Evolutionary conservation across 37 sponge, comb jelly and placozoan species (phyloP).

Genomic region (Amphimedon queenslandica): DNA sequence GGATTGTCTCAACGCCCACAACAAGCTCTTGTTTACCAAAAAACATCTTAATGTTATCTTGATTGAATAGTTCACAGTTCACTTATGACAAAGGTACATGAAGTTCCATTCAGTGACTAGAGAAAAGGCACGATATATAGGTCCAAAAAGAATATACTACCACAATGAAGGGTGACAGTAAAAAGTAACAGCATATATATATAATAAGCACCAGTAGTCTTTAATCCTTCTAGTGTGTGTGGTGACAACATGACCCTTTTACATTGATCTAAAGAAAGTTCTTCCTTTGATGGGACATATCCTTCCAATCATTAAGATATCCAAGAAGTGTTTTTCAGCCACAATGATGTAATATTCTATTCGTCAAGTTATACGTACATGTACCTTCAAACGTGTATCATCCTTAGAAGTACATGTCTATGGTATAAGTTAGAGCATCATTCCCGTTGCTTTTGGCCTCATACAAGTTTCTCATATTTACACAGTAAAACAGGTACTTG

Average conservation of each 20-base stretch:
- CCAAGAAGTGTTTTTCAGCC: too few relatives aligned
- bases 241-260: neutral
- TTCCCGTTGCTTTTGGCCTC: too few relatives aligned
- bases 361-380: too few relatives aligned
- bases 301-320: too few relatives aligned
- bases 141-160: neutral
- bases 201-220: too few relatives aligned
- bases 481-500: constrained; percentile 38
- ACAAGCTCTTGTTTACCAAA: constrained; percentile 20
- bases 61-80: constrained; percentile 11
- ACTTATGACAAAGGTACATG: constrained; percentile 14
- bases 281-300: too few relatives aligned
- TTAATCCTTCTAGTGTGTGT: constrained; percentile 23
- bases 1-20: constrained; percentile 28
- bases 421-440: too few relatives aligned
- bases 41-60: constrained; percentile 20
- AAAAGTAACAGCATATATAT: neutral
- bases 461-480: too few relatives aligned
- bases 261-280: neutral
- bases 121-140: neutral
- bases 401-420: too few relatives aligned
- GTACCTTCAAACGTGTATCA: too few relatives aligned
- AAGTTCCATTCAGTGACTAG: neutral
- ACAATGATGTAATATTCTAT: too few relatives aligned
- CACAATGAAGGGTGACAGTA: neutral